Conservation (phyloP, 2,888 invertebrate genomes). For the Empis stercorea region DNA sequence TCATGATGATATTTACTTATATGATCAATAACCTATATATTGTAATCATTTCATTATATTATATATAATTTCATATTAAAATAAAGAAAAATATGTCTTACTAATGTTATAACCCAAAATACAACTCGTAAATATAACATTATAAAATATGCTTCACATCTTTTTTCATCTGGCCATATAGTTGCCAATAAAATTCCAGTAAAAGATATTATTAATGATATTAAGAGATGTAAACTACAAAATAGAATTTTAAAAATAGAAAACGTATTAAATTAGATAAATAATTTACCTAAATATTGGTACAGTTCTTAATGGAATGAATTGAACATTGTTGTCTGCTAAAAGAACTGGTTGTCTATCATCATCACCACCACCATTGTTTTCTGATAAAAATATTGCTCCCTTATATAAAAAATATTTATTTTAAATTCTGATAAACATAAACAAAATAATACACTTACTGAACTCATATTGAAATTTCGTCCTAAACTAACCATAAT, state of each 20-base stretch:
- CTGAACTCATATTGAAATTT: slow-evolving; percentile 19
- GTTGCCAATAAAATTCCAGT: slow-evolving; percentile 27
- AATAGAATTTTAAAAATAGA: neutral
- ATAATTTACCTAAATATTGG: slow-evolving; percentile 28
- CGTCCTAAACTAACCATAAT: slow-evolving; percentile 20
- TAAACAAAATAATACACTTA: slow-evolving; percentile 10
- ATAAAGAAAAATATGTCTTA: slow-evolving; percentile 22
- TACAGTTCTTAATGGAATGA: slow-evolving; percentile 28
- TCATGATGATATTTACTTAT: slow-evolving; percentile 46
- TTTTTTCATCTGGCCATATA: slow-evolving; percentile 27
- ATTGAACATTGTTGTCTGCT: slow-evolving; percentile 23
- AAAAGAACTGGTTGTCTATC: slow-evolving; percentile 18
- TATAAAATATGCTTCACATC: slow-evolving; percentile 44
- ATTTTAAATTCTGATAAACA: neutral
- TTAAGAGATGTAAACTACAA: slow-evolving; percentile 27
- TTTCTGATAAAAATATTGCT: slow-evolving; percentile 21
- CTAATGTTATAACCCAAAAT: slow-evolving; percentile 45
- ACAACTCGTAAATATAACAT: slow-evolving; percentile 44
- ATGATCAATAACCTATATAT: slow-evolving; percentile 43
- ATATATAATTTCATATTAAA: no score
- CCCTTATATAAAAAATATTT: slow-evolving; percentile 14
- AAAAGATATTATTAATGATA: slow-evolving; percentile 30
- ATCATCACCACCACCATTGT: slow-evolving; percentile 12
- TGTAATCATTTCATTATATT: no score
- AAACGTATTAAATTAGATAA: no score